Percentiles rank a stretch among this genome's conserved stretches.
phyloP scores from a whole-genome alignment of 2,888 invertebrate genomes.

The Gibbula magus region DNA sequence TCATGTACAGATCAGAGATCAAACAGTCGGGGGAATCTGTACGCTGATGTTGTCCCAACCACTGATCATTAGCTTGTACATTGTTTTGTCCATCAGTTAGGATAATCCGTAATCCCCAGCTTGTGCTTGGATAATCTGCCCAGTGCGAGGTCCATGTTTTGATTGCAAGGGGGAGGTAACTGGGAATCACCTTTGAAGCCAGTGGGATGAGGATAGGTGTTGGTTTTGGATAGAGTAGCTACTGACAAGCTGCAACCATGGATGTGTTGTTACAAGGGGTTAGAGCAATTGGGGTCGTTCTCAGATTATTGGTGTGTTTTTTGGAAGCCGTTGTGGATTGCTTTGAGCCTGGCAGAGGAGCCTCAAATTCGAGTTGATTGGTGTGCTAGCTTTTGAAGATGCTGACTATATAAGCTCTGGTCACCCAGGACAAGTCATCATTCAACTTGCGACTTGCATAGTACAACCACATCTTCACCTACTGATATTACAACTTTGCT shows the following conservation, averaged over 20 bases:
- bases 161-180: not conserved
- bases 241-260: not conserved
- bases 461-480: not conserved
- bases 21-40: not conserved
- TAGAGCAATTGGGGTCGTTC: slow-evolving; percentile 19
- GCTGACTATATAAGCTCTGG: not conserved
- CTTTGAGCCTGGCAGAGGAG: not conserved
- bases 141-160: slow-evolving; percentile 9
- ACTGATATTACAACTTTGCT: not conserved
- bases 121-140: not conserved
- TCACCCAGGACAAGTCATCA: not conserved
- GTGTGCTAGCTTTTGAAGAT: not conserved
- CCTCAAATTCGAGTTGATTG: not conserved
- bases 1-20: not conserved
- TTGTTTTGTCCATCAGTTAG: not conserved
- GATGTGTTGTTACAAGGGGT: not conserved
- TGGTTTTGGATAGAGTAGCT: not conserved
- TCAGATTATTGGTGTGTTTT: not conserved
- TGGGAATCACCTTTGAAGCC: not conserved
- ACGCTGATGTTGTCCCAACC: not conserved
- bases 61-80: not conserved
- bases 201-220: not conserved
- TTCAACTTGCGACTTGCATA: not conserved
- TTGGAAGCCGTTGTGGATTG: not conserved
- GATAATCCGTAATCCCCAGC: not conserved